A percentile compares a stretch with the other conserved stretches of the same genome.
Evolutionary conservation across 2,797 vertebrate genomes (phyloP).

Genomic region (Anguilla obscura): DNA sequence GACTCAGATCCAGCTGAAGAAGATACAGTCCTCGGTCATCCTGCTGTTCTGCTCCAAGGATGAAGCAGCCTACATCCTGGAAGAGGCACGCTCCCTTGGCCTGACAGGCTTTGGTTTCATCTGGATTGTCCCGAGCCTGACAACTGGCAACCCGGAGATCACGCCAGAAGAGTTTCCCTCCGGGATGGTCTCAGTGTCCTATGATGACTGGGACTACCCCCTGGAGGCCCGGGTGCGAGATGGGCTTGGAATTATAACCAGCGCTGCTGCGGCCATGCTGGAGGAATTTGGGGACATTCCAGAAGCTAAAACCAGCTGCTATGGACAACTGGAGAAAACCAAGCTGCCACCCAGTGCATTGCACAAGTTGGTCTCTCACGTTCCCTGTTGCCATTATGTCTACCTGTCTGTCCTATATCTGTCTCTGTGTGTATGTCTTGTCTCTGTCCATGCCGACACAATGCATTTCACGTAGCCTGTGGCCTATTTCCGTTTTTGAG

Average conservation of each 20-base stretch:
- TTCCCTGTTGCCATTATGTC: conserved; percentile 18
- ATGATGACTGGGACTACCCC: conserved; percentile 94
- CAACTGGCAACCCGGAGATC: conserved; percentile 89
- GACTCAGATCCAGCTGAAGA: conserved; percentile 94
- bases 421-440: conserved; percentile 19
- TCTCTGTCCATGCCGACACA: conserved; percentile 30
- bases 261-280: conserved; percentile 88
- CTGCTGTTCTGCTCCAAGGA: conserved; percentile 96
- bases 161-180: conserved; percentile 91
- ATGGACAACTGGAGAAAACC: conserved; percentile 81
- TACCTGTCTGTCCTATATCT: conserved; percentile 21
- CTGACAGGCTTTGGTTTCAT: conserved; percentile 94
- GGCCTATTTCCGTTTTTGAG: background rate
- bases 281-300: conserved; percentile 89
- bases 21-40: conserved; percentile 95
- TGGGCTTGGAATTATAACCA: conserved; percentile 89
- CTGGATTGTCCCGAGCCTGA: conserved; percentile 96
- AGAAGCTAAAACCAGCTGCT: conserved; percentile 89
- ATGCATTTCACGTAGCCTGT: conserved; percentile 19
- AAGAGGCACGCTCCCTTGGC: conserved; percentile 90
- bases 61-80: conserved; percentile 87
- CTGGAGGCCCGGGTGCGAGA: conserved; percentile 87
- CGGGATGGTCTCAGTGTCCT: conserved; percentile 94
- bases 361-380: conserved; percentile 71
- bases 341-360: conserved; percentile 70